Percentiles rank a stretch among this genome's conserved stretches.
phyloP scores from a whole-genome alignment of 2,113 vertebrate genomes.

The Melierax canorus region DNA sequence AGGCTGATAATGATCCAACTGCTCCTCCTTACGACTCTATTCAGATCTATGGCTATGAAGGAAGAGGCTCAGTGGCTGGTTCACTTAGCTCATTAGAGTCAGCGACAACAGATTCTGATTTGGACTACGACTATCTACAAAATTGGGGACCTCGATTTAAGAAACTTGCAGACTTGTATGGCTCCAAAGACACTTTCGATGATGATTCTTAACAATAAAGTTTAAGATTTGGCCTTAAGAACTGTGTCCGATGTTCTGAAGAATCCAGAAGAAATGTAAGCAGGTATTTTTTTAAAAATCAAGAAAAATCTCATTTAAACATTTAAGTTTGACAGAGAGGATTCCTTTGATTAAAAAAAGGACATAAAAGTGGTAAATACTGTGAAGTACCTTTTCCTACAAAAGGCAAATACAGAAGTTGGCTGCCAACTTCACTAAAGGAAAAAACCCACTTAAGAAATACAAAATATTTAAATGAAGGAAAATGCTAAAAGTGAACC shows the following conservation, averaged over 20 bases:
- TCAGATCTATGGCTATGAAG: slow-evolving; percentile 98
- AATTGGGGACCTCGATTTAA: slow-evolving; percentile 99
- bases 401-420: slow-evolving; percentile 70
- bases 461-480: slow-evolving; percentile 75
- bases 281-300: slow-evolving; percentile 84
- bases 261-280: slow-evolving; percentile 81
- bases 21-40: slow-evolving; percentile 98
- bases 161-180: slow-evolving; percentile 98
- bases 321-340: slow-evolving; percentile 73
- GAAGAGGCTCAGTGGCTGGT: slow-evolving; percentile 91
- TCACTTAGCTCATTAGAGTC: slow-evolving; percentile 97
- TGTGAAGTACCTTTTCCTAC: slow-evolving; percentile 79
- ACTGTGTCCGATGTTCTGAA: slow-evolving; percentile 77
- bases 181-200: slow-evolving; percentile 95
- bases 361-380: slow-evolving; percentile 77
- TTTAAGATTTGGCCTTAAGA: slow-evolving; percentile 84
- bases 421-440: slow-evolving; percentile 66
- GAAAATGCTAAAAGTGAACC: slow-evolving; percentile 61
- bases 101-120: slow-evolving; percentile 95
- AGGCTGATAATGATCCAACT: slow-evolving; percentile 91
- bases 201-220: slow-evolving; percentile 91
- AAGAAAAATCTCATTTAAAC: slow-evolving; percentile 74
- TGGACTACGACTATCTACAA: slow-evolving; percentile 99
- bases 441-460: slow-evolving; percentile 70
- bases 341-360: slow-evolving; percentile 69